Conservation (phyloP, 2,113 vertebrate species). For the Gymnorhina tibicen region DNA sequence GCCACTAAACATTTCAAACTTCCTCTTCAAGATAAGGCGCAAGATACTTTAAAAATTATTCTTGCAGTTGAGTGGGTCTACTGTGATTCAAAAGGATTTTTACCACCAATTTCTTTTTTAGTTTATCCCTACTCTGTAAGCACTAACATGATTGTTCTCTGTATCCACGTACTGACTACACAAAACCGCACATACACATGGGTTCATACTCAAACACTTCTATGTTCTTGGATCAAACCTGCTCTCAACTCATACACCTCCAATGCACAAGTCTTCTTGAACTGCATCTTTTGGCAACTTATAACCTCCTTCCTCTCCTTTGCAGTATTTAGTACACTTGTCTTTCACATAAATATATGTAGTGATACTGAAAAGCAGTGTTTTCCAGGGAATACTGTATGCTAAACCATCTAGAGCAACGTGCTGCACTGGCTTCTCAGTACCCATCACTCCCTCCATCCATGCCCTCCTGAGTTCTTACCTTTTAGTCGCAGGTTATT, state of each 20-base stretch:
- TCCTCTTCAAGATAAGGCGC: background rate
- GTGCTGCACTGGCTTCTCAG: background rate
- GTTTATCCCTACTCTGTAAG: background rate
- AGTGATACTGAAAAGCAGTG: background rate
- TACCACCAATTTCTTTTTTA: background rate
- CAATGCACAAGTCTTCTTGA: background rate
- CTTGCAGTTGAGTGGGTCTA: background rate
- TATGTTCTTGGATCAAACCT: background rate
- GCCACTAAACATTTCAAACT: background rate
- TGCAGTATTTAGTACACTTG: background rate
- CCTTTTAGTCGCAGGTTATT: background rate
- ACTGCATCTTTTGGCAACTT: background rate
- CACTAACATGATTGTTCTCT: rapidly evolving
- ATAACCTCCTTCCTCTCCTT: background rate
- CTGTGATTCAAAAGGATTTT: background rate
- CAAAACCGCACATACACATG: background rate
- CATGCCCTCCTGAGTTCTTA: background rate
- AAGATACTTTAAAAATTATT: background rate
- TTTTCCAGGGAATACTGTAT: background rate
- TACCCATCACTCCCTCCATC: background rate
- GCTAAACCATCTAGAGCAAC: background rate
- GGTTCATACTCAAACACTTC: background rate
- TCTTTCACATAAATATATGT: background rate
- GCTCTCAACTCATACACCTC: background rate
- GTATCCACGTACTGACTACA: background rate